Evolutionary conservation across 2,797 vertebrate species (phyloP).

Genomic region (Sebastes diaconus): DNA sequence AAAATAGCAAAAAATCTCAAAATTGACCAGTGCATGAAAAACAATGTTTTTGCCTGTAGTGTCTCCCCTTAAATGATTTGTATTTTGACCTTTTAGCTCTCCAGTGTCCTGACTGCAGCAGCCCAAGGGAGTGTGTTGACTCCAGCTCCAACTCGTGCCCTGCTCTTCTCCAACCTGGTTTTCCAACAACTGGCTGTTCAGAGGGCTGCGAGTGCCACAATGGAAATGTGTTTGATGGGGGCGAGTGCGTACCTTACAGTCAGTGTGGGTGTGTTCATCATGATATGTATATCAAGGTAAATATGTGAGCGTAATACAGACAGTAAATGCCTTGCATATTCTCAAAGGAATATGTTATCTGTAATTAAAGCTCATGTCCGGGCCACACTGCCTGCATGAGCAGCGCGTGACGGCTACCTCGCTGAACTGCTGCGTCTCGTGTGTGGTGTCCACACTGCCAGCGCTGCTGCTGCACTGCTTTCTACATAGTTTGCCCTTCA

Average conservation of each 20-base stretch:
- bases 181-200: not conserved
- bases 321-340: not conserved
- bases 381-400: no score
- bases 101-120: slow-evolving; percentile 39
- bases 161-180: slow-evolving; percentile 22
- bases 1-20: no score
- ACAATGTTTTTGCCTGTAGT: no score
- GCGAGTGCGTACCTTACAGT: slow-evolving; percentile 17
- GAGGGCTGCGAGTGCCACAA: slow-evolving; percentile 49
- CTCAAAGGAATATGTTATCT: not conserved
- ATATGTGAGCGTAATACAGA: not conserved
- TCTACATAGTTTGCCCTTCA: no score
- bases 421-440: no score
- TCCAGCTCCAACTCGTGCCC: not conserved
- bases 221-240: slow-evolving; percentile 38
- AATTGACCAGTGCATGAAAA: no score
- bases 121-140: slow-evolving; percentile 24
- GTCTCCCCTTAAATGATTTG: not conserved
- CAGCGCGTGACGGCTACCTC: no score
- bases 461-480: no score
- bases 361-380: not conserved
- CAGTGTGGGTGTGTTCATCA: slow-evolving; percentile 50
- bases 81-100: slow-evolving; percentile 9
- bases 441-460: no score
- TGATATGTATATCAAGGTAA: slow-evolving; percentile 57